These are phyloP conservation scores for Pitangus sulphuratus DNA, from an alignment of 2,797 vertebrate genomes.

Conservation along the genomic window DNA sequence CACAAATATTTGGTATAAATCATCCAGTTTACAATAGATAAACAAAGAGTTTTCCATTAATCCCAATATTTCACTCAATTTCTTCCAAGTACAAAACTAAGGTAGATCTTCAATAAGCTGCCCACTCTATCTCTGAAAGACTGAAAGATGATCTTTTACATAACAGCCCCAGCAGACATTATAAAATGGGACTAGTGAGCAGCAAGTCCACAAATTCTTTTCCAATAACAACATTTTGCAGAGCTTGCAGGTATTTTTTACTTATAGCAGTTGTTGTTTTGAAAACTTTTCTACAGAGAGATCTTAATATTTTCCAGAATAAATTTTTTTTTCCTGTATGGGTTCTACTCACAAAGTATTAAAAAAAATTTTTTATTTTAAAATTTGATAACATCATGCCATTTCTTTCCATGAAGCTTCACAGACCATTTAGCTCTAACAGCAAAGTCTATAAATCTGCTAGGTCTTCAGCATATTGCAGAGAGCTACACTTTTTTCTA, in stretches of 20 bases:
- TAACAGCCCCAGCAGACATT: neutral
- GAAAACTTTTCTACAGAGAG: neutral
- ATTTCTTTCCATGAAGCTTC: neutral
- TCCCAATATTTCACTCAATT: neutral
- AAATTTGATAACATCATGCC: neutral
- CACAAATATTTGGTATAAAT: neutral
- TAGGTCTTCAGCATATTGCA: neutral
- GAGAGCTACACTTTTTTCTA: neutral
- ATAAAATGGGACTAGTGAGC: neutral
- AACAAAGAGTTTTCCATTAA: neutral
- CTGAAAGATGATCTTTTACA: neutral
- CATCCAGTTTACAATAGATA: neutral
- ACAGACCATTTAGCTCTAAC: neutral
- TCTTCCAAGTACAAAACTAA: neutral
- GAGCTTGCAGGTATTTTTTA: neutral
- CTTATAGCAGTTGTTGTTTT: neutral
- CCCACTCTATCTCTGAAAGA: neutral
- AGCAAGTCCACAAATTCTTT: neutral
- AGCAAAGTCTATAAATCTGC: neutral
- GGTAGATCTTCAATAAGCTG: neutral
- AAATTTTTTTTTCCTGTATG: neutral
- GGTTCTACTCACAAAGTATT: neutral
- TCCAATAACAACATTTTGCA: neutral
- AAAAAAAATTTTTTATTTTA: neutral
- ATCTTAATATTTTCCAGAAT: neutral